phyloP scores from a whole-genome alignment of 2,797 vertebrate genomes.

The Chelidonichthys spinosus region DNA sequence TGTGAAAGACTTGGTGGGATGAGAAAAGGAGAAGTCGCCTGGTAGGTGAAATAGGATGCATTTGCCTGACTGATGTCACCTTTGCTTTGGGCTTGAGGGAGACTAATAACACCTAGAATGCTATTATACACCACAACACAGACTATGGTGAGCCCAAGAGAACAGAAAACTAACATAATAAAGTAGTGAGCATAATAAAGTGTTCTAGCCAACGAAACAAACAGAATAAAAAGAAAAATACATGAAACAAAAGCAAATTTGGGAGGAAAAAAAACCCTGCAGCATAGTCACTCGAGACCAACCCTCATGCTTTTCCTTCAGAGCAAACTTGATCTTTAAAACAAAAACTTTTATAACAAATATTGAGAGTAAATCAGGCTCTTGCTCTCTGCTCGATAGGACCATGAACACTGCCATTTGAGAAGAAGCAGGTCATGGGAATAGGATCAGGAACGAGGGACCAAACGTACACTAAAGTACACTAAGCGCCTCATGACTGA shows the following conservation, averaged over 20 bases:
- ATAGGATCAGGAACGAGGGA: constrained; percentile 21
- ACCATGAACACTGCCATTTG: constrained; percentile 23
- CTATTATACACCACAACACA: neutral
- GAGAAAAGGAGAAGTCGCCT: neutral
- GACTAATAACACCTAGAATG: neutral
- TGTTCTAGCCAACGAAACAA: neutral
- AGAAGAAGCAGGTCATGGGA: constrained; percentile 55
- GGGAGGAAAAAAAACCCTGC: too few relatives aligned
- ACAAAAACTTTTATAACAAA: neutral
- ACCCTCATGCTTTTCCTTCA: neutral
- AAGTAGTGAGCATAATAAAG: neutral
- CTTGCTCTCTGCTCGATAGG: constrained; percentile 39
- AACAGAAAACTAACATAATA: neutral
- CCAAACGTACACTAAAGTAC: constrained; percentile 27
- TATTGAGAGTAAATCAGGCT: constrained; percentile 1
- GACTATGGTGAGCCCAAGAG: neutral
- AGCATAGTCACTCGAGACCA: neutral
- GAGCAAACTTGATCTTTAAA: neutral
- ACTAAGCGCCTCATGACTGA: constrained; percentile 28
- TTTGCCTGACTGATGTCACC: neutral
- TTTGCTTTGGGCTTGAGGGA: constrained; percentile 2
- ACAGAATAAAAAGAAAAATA: neutral
- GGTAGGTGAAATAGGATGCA: neutral
- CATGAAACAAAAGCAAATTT: neutral
- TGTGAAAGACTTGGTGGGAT: neutral